These are phyloP conservation scores for Cerastoderma edule DNA, from an alignment of 2,888 invertebrate species.

Conservation along the genomic window DNA sequence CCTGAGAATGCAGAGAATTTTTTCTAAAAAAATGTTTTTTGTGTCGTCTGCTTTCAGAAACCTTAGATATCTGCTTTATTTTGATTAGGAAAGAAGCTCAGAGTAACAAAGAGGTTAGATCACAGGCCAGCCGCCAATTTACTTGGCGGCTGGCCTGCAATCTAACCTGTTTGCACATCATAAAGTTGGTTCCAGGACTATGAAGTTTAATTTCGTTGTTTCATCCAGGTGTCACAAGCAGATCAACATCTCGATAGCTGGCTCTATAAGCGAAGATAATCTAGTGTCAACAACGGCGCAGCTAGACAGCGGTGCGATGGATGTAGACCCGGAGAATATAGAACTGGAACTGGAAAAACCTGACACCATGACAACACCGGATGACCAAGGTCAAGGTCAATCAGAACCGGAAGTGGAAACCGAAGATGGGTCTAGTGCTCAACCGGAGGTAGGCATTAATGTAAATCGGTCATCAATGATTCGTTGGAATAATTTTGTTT, in stretches of 20 bases:
- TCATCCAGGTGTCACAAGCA: slow-evolving; percentile 22
- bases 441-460: neutral
- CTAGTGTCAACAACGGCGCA: neutral
- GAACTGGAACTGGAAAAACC: neutral
- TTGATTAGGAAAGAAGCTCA: no score
- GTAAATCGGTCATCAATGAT: neutral
- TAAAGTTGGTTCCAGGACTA: no score
- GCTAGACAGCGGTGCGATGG: slow-evolving; percentile 10
- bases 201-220: no score
- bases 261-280: slow-evolving; percentile 9
- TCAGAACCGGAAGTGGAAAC: neutral
- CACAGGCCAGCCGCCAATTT: no score
- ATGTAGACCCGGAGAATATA: slow-evolving; percentile 17
- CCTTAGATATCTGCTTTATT: no score
- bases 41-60: no score
- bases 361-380: neutral
- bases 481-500: neutral
- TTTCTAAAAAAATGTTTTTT: no score
- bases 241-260: slow-evolving; percentile 21
- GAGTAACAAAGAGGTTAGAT: no score
- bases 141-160: no score
- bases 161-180: no score
- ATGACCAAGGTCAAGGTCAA: neutral
- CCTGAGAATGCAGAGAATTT: no score
- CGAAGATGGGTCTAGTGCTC: neutral